Evolutionary conservation across 2,113 vertebrate species (phyloP).

Genomic region (Tyrannus savana): DNA sequence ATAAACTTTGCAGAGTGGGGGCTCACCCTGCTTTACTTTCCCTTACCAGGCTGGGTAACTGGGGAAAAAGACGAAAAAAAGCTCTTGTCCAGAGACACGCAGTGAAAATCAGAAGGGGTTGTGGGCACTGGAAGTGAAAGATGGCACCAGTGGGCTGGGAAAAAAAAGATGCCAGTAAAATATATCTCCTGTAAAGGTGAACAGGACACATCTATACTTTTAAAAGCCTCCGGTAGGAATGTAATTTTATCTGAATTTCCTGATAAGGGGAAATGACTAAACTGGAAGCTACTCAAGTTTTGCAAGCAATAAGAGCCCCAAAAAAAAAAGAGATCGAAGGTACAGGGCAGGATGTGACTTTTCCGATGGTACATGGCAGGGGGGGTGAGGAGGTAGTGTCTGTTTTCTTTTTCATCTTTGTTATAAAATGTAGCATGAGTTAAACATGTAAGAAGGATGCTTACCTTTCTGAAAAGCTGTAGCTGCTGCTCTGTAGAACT

Average conservation of each 20-base stretch:
- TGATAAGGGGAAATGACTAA: constrained; percentile 64
- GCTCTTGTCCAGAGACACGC: neutral
- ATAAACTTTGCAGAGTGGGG: neutral
- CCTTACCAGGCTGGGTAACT: neutral
- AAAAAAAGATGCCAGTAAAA: neutral
- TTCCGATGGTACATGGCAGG: accelerated
- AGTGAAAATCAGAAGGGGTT: neutral
- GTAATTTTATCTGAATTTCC: constrained; percentile 62
- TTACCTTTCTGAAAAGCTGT: neutral
- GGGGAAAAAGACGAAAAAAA: neutral
- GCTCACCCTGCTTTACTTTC: neutral
- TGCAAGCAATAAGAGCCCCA: neutral
- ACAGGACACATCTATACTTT: neutral
- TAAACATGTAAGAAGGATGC: neutral
- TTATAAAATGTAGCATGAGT: neutral
- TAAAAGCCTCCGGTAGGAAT: constrained; percentile 53
- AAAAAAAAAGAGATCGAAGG: neutral
- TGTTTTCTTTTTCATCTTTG: neutral
- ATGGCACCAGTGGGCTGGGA: neutral
- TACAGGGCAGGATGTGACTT: neutral
- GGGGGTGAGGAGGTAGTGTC: accelerated
- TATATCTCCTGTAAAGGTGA: neutral
- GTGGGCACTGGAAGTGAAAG: neutral
- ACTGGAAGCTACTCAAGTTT: constrained; percentile 57
- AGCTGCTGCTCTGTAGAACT: neutral